Evolutionary conservation across 2,113 vertebrate genomes (phyloP).

Genomic region (Sapajus apella): DNA sequence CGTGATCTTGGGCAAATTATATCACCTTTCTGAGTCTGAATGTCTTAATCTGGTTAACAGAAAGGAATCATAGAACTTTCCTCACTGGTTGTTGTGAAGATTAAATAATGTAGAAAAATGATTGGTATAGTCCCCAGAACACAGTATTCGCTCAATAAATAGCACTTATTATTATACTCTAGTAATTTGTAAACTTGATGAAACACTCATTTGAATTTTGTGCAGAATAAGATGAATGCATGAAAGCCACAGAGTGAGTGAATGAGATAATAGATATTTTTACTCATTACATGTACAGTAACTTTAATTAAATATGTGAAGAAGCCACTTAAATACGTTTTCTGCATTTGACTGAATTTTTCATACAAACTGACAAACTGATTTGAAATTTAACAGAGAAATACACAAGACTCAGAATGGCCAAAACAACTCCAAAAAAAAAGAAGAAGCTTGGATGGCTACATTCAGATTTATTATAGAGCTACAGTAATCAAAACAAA

Average conservation of each 20-base stretch:
- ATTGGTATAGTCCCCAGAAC: background rate
- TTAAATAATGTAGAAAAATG: background rate
- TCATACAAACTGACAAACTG: background rate
- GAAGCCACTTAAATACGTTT: background rate
- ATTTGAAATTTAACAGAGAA: conserved; percentile 34
- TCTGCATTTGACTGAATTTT: background rate
- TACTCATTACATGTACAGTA: background rate
- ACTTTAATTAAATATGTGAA: background rate
- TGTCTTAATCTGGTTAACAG: background rate
- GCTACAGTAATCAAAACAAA: background rate
- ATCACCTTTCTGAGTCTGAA: background rate
- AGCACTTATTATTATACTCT: background rate
- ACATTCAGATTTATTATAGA: background rate
- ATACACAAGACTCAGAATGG: background rate
- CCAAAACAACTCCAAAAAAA: background rate
- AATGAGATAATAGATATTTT: background rate
- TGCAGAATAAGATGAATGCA: background rate
- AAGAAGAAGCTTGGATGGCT: background rate
- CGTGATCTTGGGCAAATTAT: background rate
- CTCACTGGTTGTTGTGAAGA: background rate
- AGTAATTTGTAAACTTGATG: background rate
- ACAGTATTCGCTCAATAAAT: background rate
- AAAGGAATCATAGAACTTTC: background rate
- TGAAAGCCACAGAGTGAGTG: background rate
- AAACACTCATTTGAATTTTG: background rate